phyloP scores from a whole-genome alignment of 2,113 vertebrate genomes.

The Myotis brandtii region DNA sequence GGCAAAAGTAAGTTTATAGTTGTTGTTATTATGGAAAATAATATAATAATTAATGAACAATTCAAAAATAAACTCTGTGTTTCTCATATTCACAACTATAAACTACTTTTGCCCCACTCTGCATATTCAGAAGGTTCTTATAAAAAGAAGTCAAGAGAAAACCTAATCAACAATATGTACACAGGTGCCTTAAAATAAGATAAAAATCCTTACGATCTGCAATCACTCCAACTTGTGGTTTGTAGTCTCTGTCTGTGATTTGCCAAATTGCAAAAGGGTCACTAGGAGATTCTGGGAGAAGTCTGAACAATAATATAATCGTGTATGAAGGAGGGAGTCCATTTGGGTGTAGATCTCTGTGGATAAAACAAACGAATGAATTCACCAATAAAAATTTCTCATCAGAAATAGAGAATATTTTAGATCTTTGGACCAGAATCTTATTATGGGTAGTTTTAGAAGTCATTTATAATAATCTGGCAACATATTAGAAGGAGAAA shows the following conservation, averaged over 20 bases:
- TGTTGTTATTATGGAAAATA: neutral
- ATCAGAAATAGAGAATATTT: slow-evolving; percentile 46
- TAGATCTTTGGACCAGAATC: neutral
- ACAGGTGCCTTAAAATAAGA: slow-evolving; percentile 33
- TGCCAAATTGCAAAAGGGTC: slow-evolving; percentile 98
- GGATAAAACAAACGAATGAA: slow-evolving; percentile 58
- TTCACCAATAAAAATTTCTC: slow-evolving; percentile 3
- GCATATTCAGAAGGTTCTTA: neutral
- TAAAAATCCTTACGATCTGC: slow-evolving; percentile 91
- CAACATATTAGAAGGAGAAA: neutral
- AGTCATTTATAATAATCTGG: neutral
- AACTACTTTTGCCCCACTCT: neutral
- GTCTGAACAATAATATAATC: slow-evolving; percentile 94
- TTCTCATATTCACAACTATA: neutral
- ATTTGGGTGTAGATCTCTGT: slow-evolving; percentile 95
- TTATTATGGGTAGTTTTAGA: neutral
- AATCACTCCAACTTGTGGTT: slow-evolving; percentile 95
- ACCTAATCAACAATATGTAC: slow-evolving; percentile 1
- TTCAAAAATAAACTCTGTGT: neutral
- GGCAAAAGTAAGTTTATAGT: neutral
- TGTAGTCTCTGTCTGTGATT: slow-evolving; percentile 94
- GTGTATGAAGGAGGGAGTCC: slow-evolving; percentile 94
- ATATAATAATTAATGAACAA: neutral
- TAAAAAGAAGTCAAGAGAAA: neutral
- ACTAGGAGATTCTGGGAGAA: slow-evolving; percentile 93